A percentile compares a stretch with the other conserved stretches of the same genome.
These are phyloP conservation scores for Lasioglossum vierecki DNA, from an alignment of 2,888 invertebrate species.

Conservation along the genomic window DNA sequence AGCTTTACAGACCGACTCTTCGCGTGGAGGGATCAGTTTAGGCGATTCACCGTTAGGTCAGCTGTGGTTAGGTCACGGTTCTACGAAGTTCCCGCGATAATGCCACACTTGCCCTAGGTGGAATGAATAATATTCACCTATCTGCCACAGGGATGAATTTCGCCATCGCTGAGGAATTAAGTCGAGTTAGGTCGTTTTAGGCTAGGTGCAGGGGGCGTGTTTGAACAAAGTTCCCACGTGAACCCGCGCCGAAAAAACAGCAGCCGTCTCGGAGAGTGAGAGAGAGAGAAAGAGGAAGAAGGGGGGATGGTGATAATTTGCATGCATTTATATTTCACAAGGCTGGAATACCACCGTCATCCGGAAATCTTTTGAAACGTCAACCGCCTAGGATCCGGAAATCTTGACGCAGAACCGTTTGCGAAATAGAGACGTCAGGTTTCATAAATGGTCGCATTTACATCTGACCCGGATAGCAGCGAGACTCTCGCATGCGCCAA, in stretches of 20 bases:
- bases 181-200: constrained; percentile 9
- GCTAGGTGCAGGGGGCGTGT: background rate
- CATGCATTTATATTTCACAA: constrained; percentile 40
- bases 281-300: background rate
- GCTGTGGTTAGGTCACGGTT: background rate
- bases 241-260: background rate
- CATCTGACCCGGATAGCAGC: constrained; percentile 57
- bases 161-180: background rate
- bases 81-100: background rate
- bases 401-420: constrained; percentile 54
- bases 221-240: background rate
- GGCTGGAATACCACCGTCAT: constrained; percentile 13
- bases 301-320: constrained; percentile 8
- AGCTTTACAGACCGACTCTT: background rate
- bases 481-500: constrained; percentile 18
- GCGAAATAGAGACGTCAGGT: constrained; percentile 65
- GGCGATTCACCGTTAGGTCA: constrained; percentile 1
- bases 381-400: constrained; percentile 52
- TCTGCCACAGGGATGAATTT: background rate
- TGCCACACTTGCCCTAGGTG: background rate
- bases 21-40: background rate
- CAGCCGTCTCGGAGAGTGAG: background rate
- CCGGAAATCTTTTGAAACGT: constrained; percentile 52
- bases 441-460: constrained; percentile 66
- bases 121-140: background rate